Evolutionary conservation across 2,888 invertebrate genomes (phyloP), one percentile per base, ranked within the genome.

Genomic region (Exocentrus adspersus): DNA sequence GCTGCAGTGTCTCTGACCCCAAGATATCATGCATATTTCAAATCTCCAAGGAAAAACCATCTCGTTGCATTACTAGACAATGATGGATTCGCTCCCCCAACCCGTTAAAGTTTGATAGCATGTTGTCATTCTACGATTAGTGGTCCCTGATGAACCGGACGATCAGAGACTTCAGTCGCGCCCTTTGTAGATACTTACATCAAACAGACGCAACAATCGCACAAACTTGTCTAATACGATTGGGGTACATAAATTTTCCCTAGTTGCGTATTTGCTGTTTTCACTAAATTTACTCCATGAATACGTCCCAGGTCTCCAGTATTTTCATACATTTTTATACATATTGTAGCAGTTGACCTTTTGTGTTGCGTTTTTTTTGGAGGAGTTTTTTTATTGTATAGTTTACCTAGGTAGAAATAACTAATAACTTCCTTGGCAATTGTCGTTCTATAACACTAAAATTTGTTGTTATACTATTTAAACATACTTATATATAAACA

Each of bases 61-160:
- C 65, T 65, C 41, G 62, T 64, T 65, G 64, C 63, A 69, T 69
- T 69, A 69, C 67, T 60, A 67, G 64, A 69, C 67, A 67, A 69
- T 69, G 69, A 69, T 67, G 69, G 69, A 69, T 69, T 67, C 66
- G 60, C 59, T 71, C 70, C 72, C 71, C 66, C 65, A 65, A 62
- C 62, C 70, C 65, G 72, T 75, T 70, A 76, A 76, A 75, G 68
- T 75, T 76, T 73, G 70, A 75, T 75, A 71, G 67, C 66, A 68
- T 73, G 72, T 73, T 72, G 74, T 74, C 72, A 72, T 74, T 72
- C 69, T 56, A 58, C 75, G 74, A 75, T 75, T 75, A 75, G 74
- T 75, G 70, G 69, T 72, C 74, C 73, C 75, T 50, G 64, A 70
- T 68, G 74, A 70, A 62, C 60, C 51, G 67, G 67, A 65, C 65